Evolutionary conservation across 2,888 invertebrate genomes (phyloP).

Genomic region (Endomychus coccineus): DNA sequence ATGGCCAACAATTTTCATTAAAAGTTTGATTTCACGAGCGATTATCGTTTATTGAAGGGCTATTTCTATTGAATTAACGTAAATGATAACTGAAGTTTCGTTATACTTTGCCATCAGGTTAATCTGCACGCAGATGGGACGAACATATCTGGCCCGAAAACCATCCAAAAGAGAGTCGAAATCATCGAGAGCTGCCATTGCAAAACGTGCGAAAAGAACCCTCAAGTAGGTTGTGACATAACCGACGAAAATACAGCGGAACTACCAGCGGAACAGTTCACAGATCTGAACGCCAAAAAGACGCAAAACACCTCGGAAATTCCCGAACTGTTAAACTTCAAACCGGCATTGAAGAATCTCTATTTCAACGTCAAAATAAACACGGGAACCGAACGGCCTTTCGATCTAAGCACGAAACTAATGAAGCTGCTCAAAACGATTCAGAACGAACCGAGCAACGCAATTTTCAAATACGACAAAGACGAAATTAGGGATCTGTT

Average conservation of each 20-base stretch:
- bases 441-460: slow-evolving; percentile 27
- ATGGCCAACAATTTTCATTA: too few species aligned
- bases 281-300: slow-evolving; percentile 31
- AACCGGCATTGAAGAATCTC: slow-evolving; percentile 32
- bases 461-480: slow-evolving; percentile 25
- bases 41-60: background rate
- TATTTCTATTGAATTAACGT: background rate
- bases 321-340: slow-evolving; percentile 19
- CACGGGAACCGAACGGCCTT: slow-evolving; percentile 10
- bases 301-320: slow-evolving; percentile 11
- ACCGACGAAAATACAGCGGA: slow-evolving; percentile 45
- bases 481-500: slow-evolving; percentile 33
- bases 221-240: slow-evolving; percentile 43
- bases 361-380: slow-evolving; percentile 12
- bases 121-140: slow-evolving; percentile 50
- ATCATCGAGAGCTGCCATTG: slow-evolving; percentile 61
- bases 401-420: slow-evolving; percentile 29
- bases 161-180: slow-evolving; percentile 54
- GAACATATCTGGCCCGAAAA: slow-evolving; percentile 46
- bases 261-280: slow-evolving; percentile 38
- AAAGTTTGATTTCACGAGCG: slow-evolving; percentile 3
- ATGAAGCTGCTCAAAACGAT: slow-evolving; percentile 31
- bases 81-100: background rate
- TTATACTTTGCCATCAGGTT: slow-evolving; percentile 49
- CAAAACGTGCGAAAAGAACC: slow-evolving; percentile 51